Evolutionary conservation across 1,140 invertebrate genomes (phyloP), one percentile per base, ranked within the genome.

Genomic region (Cataglyphis hispanica): DNA sequence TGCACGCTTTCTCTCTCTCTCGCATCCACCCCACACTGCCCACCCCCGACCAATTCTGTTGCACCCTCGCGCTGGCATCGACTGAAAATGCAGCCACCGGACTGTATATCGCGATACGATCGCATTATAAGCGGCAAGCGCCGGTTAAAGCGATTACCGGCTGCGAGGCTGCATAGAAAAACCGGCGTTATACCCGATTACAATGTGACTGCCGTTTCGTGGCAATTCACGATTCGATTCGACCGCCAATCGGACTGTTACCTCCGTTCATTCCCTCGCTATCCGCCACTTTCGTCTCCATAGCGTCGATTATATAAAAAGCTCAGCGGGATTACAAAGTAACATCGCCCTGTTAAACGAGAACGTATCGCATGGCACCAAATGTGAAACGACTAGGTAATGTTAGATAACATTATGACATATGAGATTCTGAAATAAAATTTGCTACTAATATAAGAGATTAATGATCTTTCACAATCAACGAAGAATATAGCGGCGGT

Each of bases 141-240:
- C 91, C 94, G 91, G 93, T 91, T 95, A 93, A 94, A 95, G 93
- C 94, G 94, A 95, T 95, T 94, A 95, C 87, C 88, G 91, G 88
- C 91, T 91, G 89, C 88, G 85, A 87, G 78, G 76, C 85, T 85
- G 88, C 91, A 85, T 87, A 89, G 84, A 93, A 93, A 94, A 94
- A 94, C 88, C 89, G 77, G 86, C 91, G 89, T 93, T 92, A 92
- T 92, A 92, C 90, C 90, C 92, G 93, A 94, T 94, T 94, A 94
- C 93, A 92, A 93, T 92, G 92, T 93, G 93, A 94, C 91, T 87
- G 87, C 88, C 91, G 87, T 94, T 94, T 93, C 92, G 92, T 84
- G 92, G 93, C 91, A 90, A 93, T 95, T 88, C 89, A 88, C 88
- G 84, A 90, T 90, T 83, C 67, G 67, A 83, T 83, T 83, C 56